phyloP scores from a whole-genome alignment of 1,140 invertebrate genomes.

The Carcinoscorpius rotundicauda region DNA sequence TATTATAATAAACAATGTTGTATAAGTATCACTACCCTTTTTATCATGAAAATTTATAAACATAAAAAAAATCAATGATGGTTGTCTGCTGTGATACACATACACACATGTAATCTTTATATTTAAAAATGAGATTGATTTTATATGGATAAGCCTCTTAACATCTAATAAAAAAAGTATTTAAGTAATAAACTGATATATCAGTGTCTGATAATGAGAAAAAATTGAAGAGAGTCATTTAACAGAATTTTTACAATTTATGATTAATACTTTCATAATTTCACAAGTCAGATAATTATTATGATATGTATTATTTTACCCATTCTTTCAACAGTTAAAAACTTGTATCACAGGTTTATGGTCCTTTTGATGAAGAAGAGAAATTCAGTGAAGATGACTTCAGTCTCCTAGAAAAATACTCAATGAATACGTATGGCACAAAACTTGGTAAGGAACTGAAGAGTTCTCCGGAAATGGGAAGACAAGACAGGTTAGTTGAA shows the following conservation, averaged over 20 bases:
- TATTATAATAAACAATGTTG: too few relatives aligned
- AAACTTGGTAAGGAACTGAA: conserved; percentile 55
- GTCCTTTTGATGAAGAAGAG: conserved; percentile 63
- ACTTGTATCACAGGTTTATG: conserved; percentile 40
- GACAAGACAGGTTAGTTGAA: conserved; percentile 15
- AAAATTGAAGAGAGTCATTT: background rate
- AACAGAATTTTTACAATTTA: background rate
- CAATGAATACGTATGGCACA: conserved; percentile 56
- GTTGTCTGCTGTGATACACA: too few relatives aligned
- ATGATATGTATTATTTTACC: background rate
- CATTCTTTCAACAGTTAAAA: background rate
- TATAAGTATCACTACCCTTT: too few relatives aligned
- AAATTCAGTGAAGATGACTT: conserved; percentile 84
- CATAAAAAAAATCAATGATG: too few relatives aligned
- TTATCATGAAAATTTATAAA: too few relatives aligned
- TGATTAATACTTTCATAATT: conserved; percentile 2
- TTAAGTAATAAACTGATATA: too few relatives aligned
- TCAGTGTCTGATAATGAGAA: too few relatives aligned
- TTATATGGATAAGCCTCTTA: too few relatives aligned
- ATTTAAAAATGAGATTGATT: too few relatives aligned
- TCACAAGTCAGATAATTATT: background rate
- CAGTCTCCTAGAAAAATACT: conserved; percentile 68
- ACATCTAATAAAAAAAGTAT: too few relatives aligned
- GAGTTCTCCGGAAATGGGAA: conserved; percentile 30
- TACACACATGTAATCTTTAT: too few relatives aligned